Percentiles rank a stretch among this genome's conserved stretches.
Conservation (phyloP, 30 jellyfish, hydroid and myxozoan genomes). For the Aurelia aurita region DNA sequence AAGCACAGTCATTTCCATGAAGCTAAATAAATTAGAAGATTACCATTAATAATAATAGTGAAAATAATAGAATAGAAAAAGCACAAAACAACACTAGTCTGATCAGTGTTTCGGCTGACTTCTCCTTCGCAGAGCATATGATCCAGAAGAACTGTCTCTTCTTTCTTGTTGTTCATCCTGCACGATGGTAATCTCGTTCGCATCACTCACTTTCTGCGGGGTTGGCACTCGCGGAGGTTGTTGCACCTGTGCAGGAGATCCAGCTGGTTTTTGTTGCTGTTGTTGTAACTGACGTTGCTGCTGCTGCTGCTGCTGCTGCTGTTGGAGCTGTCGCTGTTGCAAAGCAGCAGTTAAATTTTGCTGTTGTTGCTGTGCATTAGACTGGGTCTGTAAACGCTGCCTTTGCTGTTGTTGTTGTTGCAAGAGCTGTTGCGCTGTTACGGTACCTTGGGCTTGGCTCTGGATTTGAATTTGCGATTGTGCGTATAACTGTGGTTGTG, state of each 20-base stretch:
- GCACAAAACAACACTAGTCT: too few species aligned
- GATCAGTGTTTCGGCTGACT: conserved; percentile 46
- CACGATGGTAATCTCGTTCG: conserved; percentile 5
- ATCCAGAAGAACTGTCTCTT: conserved; percentile 27
- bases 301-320: conserved; percentile 55
- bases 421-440: conserved; percentile 60
- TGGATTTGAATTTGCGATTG: conserved; percentile 73
- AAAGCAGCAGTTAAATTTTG: conserved; percentile 29
- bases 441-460: conserved; percentile 50
- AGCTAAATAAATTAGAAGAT: too few species aligned
- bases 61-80: too few species aligned
- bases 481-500: conserved; percentile 59
- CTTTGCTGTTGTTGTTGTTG: conserved; percentile 68
- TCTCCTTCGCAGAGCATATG: conserved; percentile 64
- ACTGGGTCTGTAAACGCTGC: conserved; percentile 67
- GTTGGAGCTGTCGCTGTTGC: conserved; percentile 57
- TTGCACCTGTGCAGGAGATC: conserved; percentile 23
- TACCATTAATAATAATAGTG: too few species aligned
- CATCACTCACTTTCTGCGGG: conserved; percentile 59
- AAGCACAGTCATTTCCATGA: too few species aligned
- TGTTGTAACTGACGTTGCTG: conserved; percentile 16
- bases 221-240: conserved; percentile 55
- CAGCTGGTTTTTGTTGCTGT: conserved; percentile 49
- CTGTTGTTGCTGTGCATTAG: conserved; percentile 59
- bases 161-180: conserved; percentile 62